Evolutionary conservation across 2,113 vertebrate species (phyloP).

Genomic region (Phyllopteryx taeniolatus): DNA sequence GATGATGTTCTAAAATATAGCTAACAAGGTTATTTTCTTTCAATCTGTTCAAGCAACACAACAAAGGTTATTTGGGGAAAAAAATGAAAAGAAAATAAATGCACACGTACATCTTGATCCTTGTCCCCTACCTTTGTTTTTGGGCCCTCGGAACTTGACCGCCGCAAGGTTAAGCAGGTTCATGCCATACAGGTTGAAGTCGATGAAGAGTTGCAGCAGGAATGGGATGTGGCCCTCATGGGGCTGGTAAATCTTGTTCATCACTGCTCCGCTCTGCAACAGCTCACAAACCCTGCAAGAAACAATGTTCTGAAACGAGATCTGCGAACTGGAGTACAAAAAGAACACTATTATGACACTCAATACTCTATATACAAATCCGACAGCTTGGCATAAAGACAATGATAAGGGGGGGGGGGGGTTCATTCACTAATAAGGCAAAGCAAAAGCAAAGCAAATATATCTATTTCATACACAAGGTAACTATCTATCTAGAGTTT

Average conservation of each 20-base stretch:
- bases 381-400: no score
- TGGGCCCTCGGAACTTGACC: constrained; percentile 87
- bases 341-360: neutral
- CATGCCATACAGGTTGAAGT: constrained; percentile 99
- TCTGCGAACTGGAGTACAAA: neutral
- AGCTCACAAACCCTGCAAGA: constrained; percentile 91
- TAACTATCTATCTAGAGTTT: no score
- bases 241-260: constrained; percentile 97
- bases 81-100: neutral
- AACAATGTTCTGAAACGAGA: neutral
- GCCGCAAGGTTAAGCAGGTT: constrained; percentile 91
- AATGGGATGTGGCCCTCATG: constrained; percentile 97
- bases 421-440: no score
- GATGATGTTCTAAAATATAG: no score
- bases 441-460: no score
- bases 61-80: no score
- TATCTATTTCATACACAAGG: no score
- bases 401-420: no score
- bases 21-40: neutral
- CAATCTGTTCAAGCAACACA: neutral
- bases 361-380: no score
- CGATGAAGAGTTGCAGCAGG: constrained; percentile 98
- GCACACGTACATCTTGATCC: neutral
- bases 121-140: constrained; percentile 77
- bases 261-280: constrained; percentile 94